Evolutionary conservation across 2,888 invertebrate species (phyloP).

Genomic region (Pelosia muscerda): DNA sequence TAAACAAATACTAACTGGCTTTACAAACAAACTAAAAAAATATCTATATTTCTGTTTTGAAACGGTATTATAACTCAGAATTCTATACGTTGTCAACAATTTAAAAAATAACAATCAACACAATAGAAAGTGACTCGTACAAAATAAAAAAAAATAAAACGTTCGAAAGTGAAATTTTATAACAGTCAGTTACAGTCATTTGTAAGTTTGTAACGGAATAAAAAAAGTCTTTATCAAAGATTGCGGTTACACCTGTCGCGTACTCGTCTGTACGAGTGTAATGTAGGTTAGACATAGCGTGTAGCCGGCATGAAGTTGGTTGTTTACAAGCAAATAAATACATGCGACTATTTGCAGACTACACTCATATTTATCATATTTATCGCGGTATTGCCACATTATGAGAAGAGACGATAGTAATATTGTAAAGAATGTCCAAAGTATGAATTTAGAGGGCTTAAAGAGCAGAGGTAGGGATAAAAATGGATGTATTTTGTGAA

Average conservation of each 20-base stretch:
- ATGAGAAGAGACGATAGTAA: no score
- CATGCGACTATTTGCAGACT: not conserved
- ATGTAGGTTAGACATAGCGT: not conserved
- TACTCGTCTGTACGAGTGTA: not conserved
- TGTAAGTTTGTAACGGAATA: slow-evolving; percentile 10
- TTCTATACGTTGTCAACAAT: not conserved
- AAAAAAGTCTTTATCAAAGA: slow-evolving; percentile 4
- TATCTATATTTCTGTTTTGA: not conserved
- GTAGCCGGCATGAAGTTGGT: not conserved
- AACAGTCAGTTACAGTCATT: slow-evolving; percentile 20
- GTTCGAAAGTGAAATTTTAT: slow-evolving; percentile 28
- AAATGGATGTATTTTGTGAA: no score
- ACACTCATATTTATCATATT: no score
- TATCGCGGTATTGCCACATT: no score
- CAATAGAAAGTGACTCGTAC: slow-evolving; percentile 16
- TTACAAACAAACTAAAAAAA: no score
- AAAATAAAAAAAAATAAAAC: slow-evolving; percentile 14
- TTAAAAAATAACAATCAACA: not conserved
- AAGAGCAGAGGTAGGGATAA: no score
- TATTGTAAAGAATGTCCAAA: no score
- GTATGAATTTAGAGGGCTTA: no score
- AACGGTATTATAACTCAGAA: not conserved
- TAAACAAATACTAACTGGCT: no score
- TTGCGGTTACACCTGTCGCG: slow-evolving; percentile 13
- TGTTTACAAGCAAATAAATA: not conserved